Conservation (phyloP, 2,888 invertebrate species). For the Drosophila antonietae region DNA sequence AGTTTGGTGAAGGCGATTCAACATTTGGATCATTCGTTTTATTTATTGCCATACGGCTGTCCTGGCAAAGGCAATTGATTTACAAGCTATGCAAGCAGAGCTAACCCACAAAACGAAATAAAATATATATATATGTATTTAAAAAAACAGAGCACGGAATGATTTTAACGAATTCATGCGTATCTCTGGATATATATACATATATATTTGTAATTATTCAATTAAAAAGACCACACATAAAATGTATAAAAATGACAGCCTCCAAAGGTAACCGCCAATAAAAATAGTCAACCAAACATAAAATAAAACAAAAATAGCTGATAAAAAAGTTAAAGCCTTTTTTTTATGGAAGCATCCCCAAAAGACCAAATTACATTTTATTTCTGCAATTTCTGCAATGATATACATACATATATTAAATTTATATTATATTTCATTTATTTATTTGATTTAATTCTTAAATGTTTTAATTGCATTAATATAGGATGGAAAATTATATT, state of each 20-base stretch:
- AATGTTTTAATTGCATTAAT: slow-evolving; percentile 25
- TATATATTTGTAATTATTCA: slow-evolving; percentile 65
- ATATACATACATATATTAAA: slow-evolving; percentile 57
- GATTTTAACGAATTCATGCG: slow-evolving; percentile 34
- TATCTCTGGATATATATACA: slow-evolving; percentile 6
- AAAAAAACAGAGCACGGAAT: slow-evolving; percentile 9
- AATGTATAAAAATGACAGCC: slow-evolving; percentile 41
- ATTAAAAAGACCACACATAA: slow-evolving; percentile 67
- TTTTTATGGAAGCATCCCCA: not conserved
- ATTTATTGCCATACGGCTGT: slow-evolving; percentile 47
- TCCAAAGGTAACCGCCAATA: slow-evolving; percentile 68
- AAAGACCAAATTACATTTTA: slow-evolving; percentile 47
- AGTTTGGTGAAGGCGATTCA: slow-evolving; percentile 52
- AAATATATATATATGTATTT: slow-evolving; percentile 11
- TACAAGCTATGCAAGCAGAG: slow-evolving; percentile 43
- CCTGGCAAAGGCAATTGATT: slow-evolving; percentile 64
- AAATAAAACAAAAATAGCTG: slow-evolving; percentile 15
- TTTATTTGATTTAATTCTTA: slow-evolving; percentile 52
- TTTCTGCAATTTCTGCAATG: slow-evolving; percentile 30
- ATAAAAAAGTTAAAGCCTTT: slow-evolving; percentile 9
- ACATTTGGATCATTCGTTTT: slow-evolving; percentile 47
- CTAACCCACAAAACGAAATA: slow-evolving; percentile 22
- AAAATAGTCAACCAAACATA: slow-evolving; percentile 56
- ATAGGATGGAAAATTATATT: not conserved
- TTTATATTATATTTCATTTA: slow-evolving; percentile 57